Evolutionary conservation across 2,797 vertebrate genomes (phyloP).

Genomic region (Dicrostonyx torquatus): DNA sequence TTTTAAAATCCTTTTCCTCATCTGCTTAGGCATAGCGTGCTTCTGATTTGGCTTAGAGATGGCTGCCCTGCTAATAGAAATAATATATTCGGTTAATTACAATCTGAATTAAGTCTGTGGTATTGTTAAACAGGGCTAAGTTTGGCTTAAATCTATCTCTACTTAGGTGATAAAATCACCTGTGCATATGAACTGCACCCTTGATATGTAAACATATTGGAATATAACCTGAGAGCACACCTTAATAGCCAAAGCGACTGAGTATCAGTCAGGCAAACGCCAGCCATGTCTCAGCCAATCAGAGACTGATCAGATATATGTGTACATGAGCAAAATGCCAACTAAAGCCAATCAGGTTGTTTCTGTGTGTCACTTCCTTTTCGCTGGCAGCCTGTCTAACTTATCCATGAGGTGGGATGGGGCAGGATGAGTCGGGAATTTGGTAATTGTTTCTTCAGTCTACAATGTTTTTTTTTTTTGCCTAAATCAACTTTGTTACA

Average conservation of each 20-base stretch:
- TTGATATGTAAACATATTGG: neutral
- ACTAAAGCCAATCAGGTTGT: neutral
- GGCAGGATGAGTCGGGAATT: neutral
- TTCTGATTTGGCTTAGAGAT: neutral
- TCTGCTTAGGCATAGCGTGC: neutral
- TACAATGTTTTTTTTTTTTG: neutral
- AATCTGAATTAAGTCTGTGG: neutral
- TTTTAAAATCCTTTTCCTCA: neutral
- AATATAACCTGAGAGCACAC: neutral
- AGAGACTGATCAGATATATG: neutral
- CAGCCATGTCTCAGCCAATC: neutral
- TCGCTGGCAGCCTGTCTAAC: neutral
- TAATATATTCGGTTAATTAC: neutral
- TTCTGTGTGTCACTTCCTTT: neutral
- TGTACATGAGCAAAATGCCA: neutral
- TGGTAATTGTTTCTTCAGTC: neutral
- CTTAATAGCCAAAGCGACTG: neutral
- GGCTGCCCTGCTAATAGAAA: neutral
- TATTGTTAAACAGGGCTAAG: neutral
- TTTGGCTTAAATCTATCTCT: neutral
- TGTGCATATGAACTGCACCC: neutral
- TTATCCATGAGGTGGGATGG: neutral
- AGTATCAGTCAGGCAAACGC: neutral
- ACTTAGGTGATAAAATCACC: neutral
- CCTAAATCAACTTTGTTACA: neutral